Evolutionary conservation across 2,888 invertebrate species (phyloP).

Genomic region (Lacanobia wlatinum): DNA sequence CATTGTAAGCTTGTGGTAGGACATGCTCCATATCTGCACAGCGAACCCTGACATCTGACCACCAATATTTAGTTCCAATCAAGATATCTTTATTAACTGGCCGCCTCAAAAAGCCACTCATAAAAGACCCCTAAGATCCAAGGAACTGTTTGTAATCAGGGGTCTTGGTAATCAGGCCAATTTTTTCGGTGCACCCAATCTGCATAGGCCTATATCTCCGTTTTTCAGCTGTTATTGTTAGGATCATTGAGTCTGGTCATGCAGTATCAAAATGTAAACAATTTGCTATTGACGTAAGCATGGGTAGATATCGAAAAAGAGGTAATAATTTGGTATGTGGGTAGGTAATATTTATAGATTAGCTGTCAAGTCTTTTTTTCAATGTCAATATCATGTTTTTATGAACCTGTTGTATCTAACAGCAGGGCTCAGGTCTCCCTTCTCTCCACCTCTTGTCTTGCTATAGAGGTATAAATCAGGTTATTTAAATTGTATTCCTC

Average conservation of each 20-base stretch:
- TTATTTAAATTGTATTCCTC: too few species aligned
- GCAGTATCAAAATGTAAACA: slow-evolving; percentile 53
- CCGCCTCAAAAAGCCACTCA: neutral
- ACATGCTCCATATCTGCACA: slow-evolving; percentile 56
- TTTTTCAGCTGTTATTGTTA: slow-evolving; percentile 2
- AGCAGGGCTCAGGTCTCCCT: too few species aligned
- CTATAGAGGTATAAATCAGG: too few species aligned
- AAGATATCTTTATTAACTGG: slow-evolving; percentile 48
- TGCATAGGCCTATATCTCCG: slow-evolving; percentile 30
- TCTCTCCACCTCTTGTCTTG: too few species aligned
- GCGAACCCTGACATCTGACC: slow-evolving; percentile 58
- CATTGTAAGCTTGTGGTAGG: slow-evolving; percentile 77
- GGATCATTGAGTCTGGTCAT: slow-evolving; percentile 33
- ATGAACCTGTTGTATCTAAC: too few species aligned
- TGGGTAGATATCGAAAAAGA: slow-evolving; percentile 30
- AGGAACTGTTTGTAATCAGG: neutral
- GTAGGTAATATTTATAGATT: slow-evolving; percentile 24
- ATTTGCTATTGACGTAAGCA: slow-evolving; percentile 40
- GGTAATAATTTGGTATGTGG: slow-evolving; percentile 18
- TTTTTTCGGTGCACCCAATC: slow-evolving; percentile 2
- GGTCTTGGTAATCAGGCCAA: neutral
- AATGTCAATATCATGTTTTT: slow-evolving; percentile 7
- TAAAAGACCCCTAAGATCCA: slow-evolving; percentile 34
- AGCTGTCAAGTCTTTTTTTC: neutral
- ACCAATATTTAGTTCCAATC: slow-evolving; percentile 25